Conservation (phyloP, 2,888 invertebrate genomes). For the Monoplex corrugatus region DNA sequence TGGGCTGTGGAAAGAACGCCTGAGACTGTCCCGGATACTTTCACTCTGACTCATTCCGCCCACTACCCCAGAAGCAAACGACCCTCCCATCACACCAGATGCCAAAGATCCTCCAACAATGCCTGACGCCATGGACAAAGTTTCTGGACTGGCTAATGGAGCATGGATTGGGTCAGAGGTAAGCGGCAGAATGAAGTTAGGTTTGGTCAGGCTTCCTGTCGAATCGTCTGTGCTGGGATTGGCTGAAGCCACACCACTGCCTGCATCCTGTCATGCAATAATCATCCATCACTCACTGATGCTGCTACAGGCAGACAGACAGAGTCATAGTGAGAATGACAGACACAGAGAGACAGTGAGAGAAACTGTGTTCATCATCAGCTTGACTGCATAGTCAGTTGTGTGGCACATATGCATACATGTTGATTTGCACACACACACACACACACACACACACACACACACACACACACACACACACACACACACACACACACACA, state of each 20-base stretch:
- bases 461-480: too few species aligned
- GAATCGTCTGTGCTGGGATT: neutral
- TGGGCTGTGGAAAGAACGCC: slow-evolving; percentile 57
- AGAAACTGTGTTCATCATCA: too few species aligned
- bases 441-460: too few species aligned
- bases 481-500: too few species aligned
- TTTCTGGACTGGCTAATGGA: slow-evolving; percentile 91
- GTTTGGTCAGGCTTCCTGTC: neutral
- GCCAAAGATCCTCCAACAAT: slow-evolving; percentile 82
- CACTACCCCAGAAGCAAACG: slow-evolving; percentile 58
- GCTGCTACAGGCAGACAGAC: too few species aligned
- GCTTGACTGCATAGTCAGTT: too few species aligned
- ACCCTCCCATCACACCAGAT: slow-evolving; percentile 56
- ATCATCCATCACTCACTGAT: too few species aligned
- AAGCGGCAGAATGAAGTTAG: slow-evolving; percentile 32
- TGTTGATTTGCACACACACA: too few species aligned
- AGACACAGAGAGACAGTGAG: too few species aligned
- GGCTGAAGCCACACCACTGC: neutral
- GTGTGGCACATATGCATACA: too few species aligned
- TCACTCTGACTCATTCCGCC: slow-evolving; percentile 52
- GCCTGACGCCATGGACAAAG: slow-evolving; percentile 90
- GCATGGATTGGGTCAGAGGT: slow-evolving; percentile 82
- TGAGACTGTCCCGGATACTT: slow-evolving; percentile 58
- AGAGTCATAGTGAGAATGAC: too few species aligned
- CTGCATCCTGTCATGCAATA: slow-evolving; percentile 29